Evolutionary conservation across 2,797 vertebrate species (phyloP), one percentile per base, ranked within the genome.

Genomic region (Selene dorsalis): DNA sequence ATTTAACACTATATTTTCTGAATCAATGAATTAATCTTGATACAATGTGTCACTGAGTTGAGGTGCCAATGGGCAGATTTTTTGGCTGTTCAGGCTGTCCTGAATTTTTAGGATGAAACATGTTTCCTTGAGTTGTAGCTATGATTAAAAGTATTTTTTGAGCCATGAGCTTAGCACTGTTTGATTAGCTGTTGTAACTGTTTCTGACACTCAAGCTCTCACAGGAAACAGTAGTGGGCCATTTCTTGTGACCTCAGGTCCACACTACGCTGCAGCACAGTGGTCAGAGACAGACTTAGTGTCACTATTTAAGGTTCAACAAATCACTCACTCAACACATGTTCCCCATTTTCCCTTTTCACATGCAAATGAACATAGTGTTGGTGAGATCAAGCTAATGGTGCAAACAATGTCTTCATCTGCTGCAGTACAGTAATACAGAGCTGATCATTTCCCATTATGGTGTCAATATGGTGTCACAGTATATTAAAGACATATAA

Each of bases 301-400:
- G 11, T 3, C n/a, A 52, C 11, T 11, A 24, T 3, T 52, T 12
- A 22, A 22, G 48, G 24, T 39, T 53, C 64, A 69, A 32, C 65
- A 61, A 22, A 24, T 61, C 17, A 24, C 12, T 69, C 43, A 50
- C 52, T 48, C 55, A 50, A 50, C 30, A 66, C 48, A 35, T 39
- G 39, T 62, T 32, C 57, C 28, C 41, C 11, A 14, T 73, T 5
- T 20, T 60, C 52, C 41, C 39, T 3, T 35, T 48, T 22, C 56
- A 60, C 38, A 41, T 43, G 38, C 38, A 61, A 41, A 61, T 24
- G 12, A 38, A n/a, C n/a, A n/a, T 26, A 41, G 38, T 13, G 6
- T 14, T 24, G n/a, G 35, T 41, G 35, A 60, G 35, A 39, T 39
- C 35, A 39, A 60, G 35, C 12, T 38, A 22, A 8, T 35, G 7